Conservation (phyloP, 2,888 invertebrate species). For the Plagodis pulveraria region DNA sequence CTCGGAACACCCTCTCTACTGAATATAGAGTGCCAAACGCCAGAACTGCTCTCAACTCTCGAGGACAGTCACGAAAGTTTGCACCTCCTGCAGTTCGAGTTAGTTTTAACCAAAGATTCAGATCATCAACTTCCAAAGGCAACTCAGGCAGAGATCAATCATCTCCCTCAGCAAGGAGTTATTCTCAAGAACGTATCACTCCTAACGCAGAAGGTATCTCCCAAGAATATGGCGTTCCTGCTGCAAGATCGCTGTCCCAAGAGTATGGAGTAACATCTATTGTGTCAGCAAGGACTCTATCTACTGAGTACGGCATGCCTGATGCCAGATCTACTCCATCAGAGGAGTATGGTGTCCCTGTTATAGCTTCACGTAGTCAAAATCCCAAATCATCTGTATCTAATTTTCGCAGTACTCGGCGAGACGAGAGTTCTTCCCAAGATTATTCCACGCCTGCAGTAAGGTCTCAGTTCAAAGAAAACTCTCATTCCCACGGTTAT, state of each 20-base stretch:
- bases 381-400: constrained; percentile 4
- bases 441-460: constrained; percentile 5
- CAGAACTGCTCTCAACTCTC: constrained; percentile 1
- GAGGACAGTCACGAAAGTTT: constrained; percentile 10
- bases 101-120: constrained; percentile 26
- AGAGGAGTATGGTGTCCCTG: constrained; percentile 56
- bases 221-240: constrained; percentile 31
- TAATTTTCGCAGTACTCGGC: constrained; percentile 6
- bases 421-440: not conserved
- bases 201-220: constrained; percentile 17
- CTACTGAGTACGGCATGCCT: constrained; percentile 15
- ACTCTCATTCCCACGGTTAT: constrained; percentile 2
- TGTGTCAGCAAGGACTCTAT: constrained; percentile 19
- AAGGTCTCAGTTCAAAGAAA: constrained; percentile 6
- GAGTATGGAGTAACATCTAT: constrained; percentile 34
- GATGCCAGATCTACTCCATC: constrained; percentile 35
- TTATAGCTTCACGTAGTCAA: constrained; percentile 24
- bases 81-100: constrained; percentile 28
- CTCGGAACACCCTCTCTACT: constrained; percentile 9
- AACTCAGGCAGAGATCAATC: not conserved
- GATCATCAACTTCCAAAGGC: constrained; percentile 10
- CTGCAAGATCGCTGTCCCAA: constrained; percentile 30
- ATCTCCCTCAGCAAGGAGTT: constrained; percentile 4
- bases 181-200: constrained; percentile 2
- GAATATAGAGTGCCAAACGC: constrained; percentile 10